Evolutionary conservation across 2,888 invertebrate genomes (phyloP), one percentile per base, ranked within the genome.

Genomic region (Heteromyza rotundicornis): DNA sequence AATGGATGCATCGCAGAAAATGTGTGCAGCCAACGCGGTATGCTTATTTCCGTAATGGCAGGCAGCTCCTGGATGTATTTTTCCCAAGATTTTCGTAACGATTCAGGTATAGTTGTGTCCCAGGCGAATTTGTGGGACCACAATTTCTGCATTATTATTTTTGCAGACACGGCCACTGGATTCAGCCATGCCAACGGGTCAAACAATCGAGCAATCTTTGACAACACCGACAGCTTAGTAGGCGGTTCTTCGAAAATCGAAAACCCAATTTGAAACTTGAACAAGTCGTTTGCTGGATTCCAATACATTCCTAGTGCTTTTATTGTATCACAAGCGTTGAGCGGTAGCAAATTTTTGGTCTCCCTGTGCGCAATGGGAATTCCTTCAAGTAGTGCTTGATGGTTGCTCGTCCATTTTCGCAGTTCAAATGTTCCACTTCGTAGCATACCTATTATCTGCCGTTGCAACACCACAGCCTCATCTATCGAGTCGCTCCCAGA

Each of bases 231-330:
- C 20, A 53, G 35, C 22, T 58, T 64, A 14, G 60, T 59, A 1
- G 57, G 51, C 17, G 44, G 23, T 10, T 16, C 2, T 47, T 47
- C 20, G 47, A 47, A 19, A 19, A 8, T 8, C 3, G 14, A 17
- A 3, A n/a, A n/a, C n/a, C n/a, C n/a, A n/a, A n/a, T n/a, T n/a
- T 17, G 5, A 14, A 47, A 47, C 19, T 2, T 20, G 20, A 67
- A 62, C 2, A 50, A 36, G 51, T 66, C 63, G 5, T 20, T 27
- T 3, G 52, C 44, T 1, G 63, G 64, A 51, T 64, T 61, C 63
- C 63, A 66, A 32, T 57, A 58, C n/a, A 63, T 63, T 10, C 61
- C 59, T 14, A 64, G 49, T 14, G 63, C 52, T 19, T 63, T 62
- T 2, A 65, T 49, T 12, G 50, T 23, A n/a, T 51, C 32, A 1